Evolutionary conservation across 2,888 invertebrate species (phyloP), one percentile per base, ranked within the genome.

Genomic region (Acanthacorydalis orientalis): DNA sequence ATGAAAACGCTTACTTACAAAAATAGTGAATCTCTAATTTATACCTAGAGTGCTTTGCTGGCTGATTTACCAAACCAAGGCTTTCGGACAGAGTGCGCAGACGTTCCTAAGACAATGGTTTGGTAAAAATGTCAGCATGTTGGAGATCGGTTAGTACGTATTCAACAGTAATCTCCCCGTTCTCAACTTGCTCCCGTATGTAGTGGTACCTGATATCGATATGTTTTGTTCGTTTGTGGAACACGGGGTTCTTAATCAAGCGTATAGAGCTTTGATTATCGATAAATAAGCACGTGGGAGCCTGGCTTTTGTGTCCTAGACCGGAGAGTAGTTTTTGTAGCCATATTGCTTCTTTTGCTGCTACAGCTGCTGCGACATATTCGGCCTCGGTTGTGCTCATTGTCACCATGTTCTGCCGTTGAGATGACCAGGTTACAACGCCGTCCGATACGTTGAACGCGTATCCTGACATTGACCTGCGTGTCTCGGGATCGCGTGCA

Each of bases 301-400:
- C 10, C 9, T 11, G 14, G n/a, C 15, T 34, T 10, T 12, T 11
- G 37, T 11, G n/a, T 11, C 34, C 38, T 15, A 51, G 32, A 33
- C 46, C 44, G 10, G 23, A 35, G 31, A 49, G 23, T 7, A 49
- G 31, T 10, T 50, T 38, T 43, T 50, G 32, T 15, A 55, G 32
- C 50, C 54, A 52, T 31, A 54, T 43, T 4, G 53, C 47, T 38
- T 56, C 56, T 48, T 54, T 53, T 11, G 52, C 49, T 4, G 53
- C 54, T 3, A 51, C 51, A 4, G 55, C 45, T 23, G 55, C 48
- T 9, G 57, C 52, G 16, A 58, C 53, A 44, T 57, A 57, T 42
- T 59, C 57, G 0, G 58, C 54, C 39, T 59, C 57, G 2, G 55
- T 56, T 0, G 56, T 57, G 1, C 56, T 57, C 11, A 57, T 32